Conservation (phyloP, 2,113 vertebrate genomes). For the Ia io region DNA sequence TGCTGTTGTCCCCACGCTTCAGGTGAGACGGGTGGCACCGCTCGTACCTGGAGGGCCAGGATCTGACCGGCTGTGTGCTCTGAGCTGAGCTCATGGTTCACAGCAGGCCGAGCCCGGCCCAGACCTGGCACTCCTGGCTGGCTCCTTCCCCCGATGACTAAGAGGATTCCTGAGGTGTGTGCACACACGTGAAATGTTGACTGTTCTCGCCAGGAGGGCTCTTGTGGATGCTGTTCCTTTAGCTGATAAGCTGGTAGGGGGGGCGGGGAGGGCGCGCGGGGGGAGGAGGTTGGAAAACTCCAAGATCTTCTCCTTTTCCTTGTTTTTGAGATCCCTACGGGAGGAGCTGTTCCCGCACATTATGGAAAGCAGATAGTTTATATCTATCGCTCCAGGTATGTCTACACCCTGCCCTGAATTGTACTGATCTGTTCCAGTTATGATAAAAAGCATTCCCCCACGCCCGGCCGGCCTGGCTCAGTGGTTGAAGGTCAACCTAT, state of each 20-base stretch:
- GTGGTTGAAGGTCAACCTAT: too few relatives aligned
- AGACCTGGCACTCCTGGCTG: neutral
- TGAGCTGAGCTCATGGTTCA: neutral
- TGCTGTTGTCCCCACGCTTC: rapidly evolving
- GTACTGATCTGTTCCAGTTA: neutral
- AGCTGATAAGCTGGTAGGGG: rapidly evolving
- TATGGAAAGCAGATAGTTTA: neutral
- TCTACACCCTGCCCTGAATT: too few relatives aligned
- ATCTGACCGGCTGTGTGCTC: rapidly evolving
- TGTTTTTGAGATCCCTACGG: neutral
- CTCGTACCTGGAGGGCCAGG: neutral
- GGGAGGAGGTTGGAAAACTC: neutral
- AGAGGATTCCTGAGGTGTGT: neutral
- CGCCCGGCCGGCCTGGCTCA: too few relatives aligned
- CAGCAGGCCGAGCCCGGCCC: neutral
- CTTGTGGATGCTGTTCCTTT: neutral
- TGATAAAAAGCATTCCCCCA: neutral
- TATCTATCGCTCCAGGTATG: too few relatives aligned
- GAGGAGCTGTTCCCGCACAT: rapidly evolving
- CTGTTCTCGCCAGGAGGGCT: neutral
- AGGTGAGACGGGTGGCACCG: rapidly evolving
- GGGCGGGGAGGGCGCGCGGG: rapidly evolving
- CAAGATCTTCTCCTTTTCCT: neutral
- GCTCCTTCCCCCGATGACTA: neutral
- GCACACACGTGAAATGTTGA: rapidly evolving